Evolutionary conservation across 2,888 invertebrate species (phyloP).

Genomic region (Diplolepis rosae): DNA sequence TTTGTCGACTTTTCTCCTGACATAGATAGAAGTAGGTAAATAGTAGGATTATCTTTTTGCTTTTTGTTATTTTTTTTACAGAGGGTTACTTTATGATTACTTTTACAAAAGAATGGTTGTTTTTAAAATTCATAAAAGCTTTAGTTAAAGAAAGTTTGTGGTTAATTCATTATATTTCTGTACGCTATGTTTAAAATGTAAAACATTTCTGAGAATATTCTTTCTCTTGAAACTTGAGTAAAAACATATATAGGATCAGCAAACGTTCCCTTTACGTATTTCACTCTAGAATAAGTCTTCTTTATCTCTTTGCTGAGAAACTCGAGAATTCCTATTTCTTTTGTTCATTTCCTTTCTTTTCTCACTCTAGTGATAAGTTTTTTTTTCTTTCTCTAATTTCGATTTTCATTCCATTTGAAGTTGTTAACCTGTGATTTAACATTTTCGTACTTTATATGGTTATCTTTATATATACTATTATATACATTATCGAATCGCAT

Average conservation of each 20-base stretch:
- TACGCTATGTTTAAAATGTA: background rate
- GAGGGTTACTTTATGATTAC: no score
- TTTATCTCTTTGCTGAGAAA: background rate
- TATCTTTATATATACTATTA: background rate
- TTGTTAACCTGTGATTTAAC: background rate
- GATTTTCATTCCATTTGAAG: background rate
- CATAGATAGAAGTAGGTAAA: no score
- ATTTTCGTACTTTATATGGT: background rate
- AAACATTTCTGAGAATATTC: background rate
- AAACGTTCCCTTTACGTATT: background rate
- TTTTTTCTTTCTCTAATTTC: background rate
- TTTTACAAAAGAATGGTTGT: no score
- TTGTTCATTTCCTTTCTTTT: background rate
- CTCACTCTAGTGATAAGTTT: background rate
- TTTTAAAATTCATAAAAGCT: constrained; percentile 7
- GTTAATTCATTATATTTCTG: background rate
- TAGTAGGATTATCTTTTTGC: no score
- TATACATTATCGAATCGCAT: background rate
- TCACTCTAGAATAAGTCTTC: background rate
- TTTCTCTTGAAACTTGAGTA: constrained; percentile 1
- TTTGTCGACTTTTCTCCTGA: no score
- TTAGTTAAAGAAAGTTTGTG: background rate
- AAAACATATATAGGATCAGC: background rate
- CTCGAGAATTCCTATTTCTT: background rate
- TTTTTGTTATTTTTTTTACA: no score